Conservation (phyloP, 1,140 invertebrate species). For the Hycleus phaleratus region DNA sequence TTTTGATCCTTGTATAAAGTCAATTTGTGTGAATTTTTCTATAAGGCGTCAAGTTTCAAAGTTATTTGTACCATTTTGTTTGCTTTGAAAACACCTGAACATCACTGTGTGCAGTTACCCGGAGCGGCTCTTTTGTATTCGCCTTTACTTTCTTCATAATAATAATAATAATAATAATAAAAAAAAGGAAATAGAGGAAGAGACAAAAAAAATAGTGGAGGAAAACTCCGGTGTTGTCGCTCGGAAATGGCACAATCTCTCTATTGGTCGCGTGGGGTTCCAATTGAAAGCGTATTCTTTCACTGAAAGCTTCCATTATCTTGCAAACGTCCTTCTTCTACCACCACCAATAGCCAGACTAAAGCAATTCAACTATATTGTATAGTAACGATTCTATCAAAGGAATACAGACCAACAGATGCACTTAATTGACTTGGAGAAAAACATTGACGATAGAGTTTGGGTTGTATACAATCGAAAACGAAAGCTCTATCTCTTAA, state of each 20-base stretch:
- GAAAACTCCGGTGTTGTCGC: conserved; percentile 18
- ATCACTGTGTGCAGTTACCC: conserved; percentile 4
- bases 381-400: too few relatives aligned
- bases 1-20: background rate
- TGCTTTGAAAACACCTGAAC: conserved; percentile 1
- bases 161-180: too few relatives aligned
- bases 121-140: conserved; percentile 6
- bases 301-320: conserved; percentile 18
- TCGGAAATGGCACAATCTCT: conserved; percentile 20
- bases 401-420: too few relatives aligned
- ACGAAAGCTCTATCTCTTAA: background rate
- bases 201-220: too few relatives aligned
- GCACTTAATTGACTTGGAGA: too few relatives aligned
- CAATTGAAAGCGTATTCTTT: conserved; percentile 22
- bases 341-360: too few relatives aligned
- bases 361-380: too few relatives aligned
- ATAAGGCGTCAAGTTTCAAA: background rate
- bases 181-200: too few relatives aligned
- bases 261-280: conserved; percentile 19
- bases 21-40: background rate
- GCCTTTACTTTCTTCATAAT: conserved; percentile 12
- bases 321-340: conserved; percentile 6
- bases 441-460: too few relatives aligned
- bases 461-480: too few relatives aligned
- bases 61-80: background rate